Percentiles rank a stretch among this genome's conserved stretches.
Evolutionary conservation across 1,140 invertebrate genomes (phyloP).

Genomic region (Meloidogyne exigua): DNA sequence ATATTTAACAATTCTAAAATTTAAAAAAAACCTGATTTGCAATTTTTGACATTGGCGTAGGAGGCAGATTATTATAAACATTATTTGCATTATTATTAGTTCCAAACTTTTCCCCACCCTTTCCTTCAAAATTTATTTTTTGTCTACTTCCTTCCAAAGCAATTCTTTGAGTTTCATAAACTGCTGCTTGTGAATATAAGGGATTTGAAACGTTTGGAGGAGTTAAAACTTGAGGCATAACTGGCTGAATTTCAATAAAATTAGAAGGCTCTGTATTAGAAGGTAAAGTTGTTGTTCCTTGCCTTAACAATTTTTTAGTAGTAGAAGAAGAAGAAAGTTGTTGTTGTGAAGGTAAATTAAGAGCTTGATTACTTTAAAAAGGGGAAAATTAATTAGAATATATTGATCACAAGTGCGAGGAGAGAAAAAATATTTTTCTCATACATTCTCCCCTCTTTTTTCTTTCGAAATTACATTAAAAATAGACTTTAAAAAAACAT

Average conservation of each 20-base stretch:
- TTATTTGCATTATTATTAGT: too few relatives aligned
- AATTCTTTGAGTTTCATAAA: not conserved
- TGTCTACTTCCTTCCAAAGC: not conserved
- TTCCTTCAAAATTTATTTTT: not conserved
- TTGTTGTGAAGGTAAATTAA: not conserved
- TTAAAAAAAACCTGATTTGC: constrained; percentile 16
- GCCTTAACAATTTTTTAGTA: not conserved
- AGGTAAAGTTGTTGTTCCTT: not conserved
- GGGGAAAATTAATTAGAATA: too few relatives aligned
- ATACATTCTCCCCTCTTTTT: too few relatives aligned
- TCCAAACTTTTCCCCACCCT: not conserved
- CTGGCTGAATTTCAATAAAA: constrained; percentile 11
- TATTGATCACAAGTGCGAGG: too few relatives aligned
- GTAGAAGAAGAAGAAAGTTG: not conserved
- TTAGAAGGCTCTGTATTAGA: not conserved
- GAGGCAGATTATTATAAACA: not conserved
- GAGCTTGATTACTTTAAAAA: not conserved
- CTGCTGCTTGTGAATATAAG: constrained; percentile 19
- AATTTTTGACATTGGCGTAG: constrained; percentile 23
- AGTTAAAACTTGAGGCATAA: constrained; percentile 12
- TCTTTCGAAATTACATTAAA: too few relatives aligned
- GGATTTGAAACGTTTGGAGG: constrained; percentile 20
- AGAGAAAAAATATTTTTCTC: too few relatives aligned
- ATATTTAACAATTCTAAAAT: not conserved
- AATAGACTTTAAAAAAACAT: too few relatives aligned